Base-by-base conservation (phyloP, 2,113 vertebrate species). In the Nipponia nippon region DNA sequence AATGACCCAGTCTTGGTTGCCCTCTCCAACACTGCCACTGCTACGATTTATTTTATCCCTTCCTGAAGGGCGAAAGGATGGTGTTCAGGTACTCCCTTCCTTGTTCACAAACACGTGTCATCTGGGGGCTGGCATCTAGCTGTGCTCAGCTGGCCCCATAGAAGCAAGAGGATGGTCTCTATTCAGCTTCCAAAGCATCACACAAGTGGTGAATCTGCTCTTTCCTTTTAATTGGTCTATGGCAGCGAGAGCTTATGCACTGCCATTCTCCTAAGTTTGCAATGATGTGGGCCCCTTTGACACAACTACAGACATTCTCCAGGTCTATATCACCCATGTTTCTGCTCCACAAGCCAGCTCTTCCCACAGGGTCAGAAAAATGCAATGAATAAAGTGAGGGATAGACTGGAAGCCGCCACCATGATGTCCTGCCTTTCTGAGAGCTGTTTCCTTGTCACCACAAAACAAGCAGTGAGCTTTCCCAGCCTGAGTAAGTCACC, bases 101-200 rank as follows among this genome's bases (percentile, higher is more conserved):
- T 25, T 29, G 36, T 44, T 84, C 62, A 19, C 34, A 47, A 16
- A 61, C 29, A 40, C 0, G 0, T 36, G 26, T n/a, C 29, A 6
- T 11, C 61, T 42, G 13, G 7, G 19, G 61, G 16, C 20, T 78
- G 59, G 21, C 65, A 61, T 30, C 25, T 25, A 36, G 14, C 75
- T 42, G 49, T 23, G 12, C 59, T 65, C 59, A 73, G n/a, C 63
- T 73, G 38, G 75, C 17, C 10, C 21, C 9, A 1, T 1, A 34
- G 23, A 38, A 75, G 22, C 40, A 40, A 46, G 32, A 5, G 7
- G 25, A 30, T 25, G 19, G 32, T 34, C 29, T 73, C n/a, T 23
- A 55, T 32, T 78, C 80, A 42, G 25, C 50, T 89, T 55, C 53
- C 46, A 52, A 61, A 70, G 50, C 21, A 42, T 30, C 29, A 65